These are phyloP conservation scores for Drosophila leonis DNA, from an alignment of 2,888 invertebrate species.

Conservation along the genomic window DNA sequence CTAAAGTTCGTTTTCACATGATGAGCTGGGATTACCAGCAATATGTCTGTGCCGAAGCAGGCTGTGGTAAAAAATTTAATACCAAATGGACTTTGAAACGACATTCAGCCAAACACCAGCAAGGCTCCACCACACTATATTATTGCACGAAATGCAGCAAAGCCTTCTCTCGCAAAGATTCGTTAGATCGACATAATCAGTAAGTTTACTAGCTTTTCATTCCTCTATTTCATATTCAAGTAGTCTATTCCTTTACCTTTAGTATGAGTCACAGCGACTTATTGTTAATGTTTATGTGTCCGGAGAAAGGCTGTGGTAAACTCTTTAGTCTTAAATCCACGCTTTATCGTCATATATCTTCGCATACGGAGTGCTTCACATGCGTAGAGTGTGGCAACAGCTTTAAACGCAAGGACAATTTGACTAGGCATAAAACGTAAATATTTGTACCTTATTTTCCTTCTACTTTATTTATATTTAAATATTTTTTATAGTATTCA, in stretches of 20 bases:
- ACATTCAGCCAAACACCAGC: conserved; percentile 21
- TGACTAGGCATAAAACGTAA: conserved; percentile 37
- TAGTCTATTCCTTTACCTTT: background rate
- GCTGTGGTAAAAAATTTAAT: conserved; percentile 27
- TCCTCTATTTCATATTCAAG: background rate
- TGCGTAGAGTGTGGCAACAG: conserved; percentile 23
- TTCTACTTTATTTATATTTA: background rate
- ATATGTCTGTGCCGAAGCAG: conserved; percentile 23
- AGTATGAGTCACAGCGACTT: conserved; percentile 34
- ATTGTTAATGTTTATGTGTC: conserved; percentile 38
- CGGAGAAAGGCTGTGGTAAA: conserved; percentile 31
- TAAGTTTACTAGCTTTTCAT: conserved; percentile 7
- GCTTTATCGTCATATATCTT: conserved; percentile 27
- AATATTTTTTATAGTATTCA: conserved; percentile 14
- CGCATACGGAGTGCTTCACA: conserved; percentile 21
- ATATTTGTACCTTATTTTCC: background rate
- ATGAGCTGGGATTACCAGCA: conserved; percentile 27
- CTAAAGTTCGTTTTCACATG: background rate
- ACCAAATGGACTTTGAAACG: conserved; percentile 41
- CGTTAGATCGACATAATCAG: conserved; percentile 32
- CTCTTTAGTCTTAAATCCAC: conserved; percentile 39
- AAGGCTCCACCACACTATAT: background rate
- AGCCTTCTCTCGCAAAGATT: conserved; percentile 40
- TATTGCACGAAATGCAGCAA: conserved; percentile 25
- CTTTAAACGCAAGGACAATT: conserved; percentile 41